Conservation (phyloP, 1,140 invertebrate genomes). For the Diorhabda carinulata region DNA sequence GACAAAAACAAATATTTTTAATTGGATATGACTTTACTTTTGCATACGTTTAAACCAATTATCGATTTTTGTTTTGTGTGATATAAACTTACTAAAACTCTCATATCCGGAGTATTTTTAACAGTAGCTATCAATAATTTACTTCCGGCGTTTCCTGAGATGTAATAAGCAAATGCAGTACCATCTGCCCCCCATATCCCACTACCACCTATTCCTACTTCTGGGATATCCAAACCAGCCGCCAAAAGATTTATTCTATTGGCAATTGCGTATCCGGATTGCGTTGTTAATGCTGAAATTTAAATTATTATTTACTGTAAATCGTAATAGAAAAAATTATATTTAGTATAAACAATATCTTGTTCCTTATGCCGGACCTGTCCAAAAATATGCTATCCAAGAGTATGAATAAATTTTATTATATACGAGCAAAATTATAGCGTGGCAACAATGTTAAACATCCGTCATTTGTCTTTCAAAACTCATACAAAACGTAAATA, state of each 20-base stretch:
- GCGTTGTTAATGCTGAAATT: slow-evolving; percentile 49
- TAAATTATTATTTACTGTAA: background rate
- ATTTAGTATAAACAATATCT: background rate
- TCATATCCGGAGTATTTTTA: background rate
- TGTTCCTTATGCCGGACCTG: background rate
- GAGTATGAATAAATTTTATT: too few relatives aligned
- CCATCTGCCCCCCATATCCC: slow-evolving; percentile 48
- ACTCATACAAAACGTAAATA: too few relatives aligned
- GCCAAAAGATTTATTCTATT: slow-evolving; percentile 54
- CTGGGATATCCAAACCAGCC: slow-evolving; percentile 52
- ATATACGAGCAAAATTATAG: too few relatives aligned
- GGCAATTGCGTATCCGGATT: slow-evolving; percentile 52
- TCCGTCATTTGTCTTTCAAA: background rate
- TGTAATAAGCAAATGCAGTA: slow-evolving; percentile 36
- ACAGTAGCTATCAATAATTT: slow-evolving; percentile 25
- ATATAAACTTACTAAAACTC: too few relatives aligned
- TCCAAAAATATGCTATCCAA: too few relatives aligned
- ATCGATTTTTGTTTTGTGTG: too few relatives aligned
- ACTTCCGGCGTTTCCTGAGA: slow-evolving; percentile 22
- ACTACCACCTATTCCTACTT: slow-evolving; percentile 42
- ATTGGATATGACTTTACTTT: too few relatives aligned
- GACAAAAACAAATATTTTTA: too few relatives aligned
- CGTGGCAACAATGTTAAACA: background rate
- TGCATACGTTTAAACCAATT: too few relatives aligned
- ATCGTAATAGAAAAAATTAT: background rate